These are phyloP conservation scores for Chanos chanos DNA, from an alignment of 2,797 vertebrate species.

Conservation along the genomic window DNA sequence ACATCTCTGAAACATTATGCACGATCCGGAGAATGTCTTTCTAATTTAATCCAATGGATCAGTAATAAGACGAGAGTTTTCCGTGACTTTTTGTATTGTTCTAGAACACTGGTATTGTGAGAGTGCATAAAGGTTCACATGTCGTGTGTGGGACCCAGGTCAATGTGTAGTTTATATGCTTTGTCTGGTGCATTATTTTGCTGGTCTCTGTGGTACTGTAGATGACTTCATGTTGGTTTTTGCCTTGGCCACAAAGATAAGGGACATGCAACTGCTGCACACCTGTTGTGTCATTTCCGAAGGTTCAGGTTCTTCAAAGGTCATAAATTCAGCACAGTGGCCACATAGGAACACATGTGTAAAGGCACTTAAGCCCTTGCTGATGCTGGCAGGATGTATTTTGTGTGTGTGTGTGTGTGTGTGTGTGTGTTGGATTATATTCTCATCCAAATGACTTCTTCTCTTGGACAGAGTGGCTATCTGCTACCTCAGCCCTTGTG, in stretches of 20 bases:
- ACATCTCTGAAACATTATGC: no score
- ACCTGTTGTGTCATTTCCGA: constrained; percentile 46
- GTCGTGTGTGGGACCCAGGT: no score
- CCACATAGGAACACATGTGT: constrained; percentile 37
- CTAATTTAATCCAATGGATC: no score
- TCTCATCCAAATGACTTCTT: constrained; percentile 18
- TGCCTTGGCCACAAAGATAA: background rate
- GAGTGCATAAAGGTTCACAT: no score
- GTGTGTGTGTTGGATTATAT: constrained; percentile 14
- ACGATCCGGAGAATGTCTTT: no score
- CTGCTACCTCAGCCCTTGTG: constrained; percentile 10
- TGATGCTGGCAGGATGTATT: background rate
- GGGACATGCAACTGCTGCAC: constrained; percentile 30
- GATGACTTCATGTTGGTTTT: constrained; percentile 15
- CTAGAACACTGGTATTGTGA: no score
- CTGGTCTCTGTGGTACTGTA: constrained; percentile 9
- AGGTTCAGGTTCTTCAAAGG: constrained; percentile 41
- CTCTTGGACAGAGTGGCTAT: background rate
- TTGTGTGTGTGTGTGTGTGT: constrained; percentile 7
- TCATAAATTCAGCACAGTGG: constrained; percentile 32
- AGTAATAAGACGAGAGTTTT: no score
- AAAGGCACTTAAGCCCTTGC: constrained; percentile 24
- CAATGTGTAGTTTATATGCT: background rate
- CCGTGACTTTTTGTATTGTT: no score
- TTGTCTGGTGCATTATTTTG: background rate